phyloP scores from a whole-genome alignment of 1,140 invertebrate species.

The Hypothenemus hampei region DNA sequence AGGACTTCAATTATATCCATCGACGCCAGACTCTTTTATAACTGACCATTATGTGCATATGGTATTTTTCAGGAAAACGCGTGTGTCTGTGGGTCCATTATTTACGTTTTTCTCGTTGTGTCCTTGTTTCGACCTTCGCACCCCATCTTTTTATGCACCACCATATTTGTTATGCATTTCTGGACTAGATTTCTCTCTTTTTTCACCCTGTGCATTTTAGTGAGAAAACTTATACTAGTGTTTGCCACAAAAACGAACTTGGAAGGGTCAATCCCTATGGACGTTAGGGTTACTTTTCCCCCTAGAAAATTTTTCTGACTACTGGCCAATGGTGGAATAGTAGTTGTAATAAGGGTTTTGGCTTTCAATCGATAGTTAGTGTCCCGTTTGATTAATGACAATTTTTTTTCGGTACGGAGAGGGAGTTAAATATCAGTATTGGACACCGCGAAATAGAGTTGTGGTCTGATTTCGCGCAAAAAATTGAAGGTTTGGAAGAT shows the following conservation, averaged over 20 bases:
- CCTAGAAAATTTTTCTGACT: conserved; percentile 19
- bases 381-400: conserved; percentile 22
- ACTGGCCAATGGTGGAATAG: conserved; percentile 30
- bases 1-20: conserved; percentile 33
- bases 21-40: conserved; percentile 18
- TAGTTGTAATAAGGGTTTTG: conserved; percentile 27
- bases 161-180: conserved; percentile 11
- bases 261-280: conserved; percentile 37
- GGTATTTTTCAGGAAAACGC: conserved; percentile 29
- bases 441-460: conserved; percentile 3
- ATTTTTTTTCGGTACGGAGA: conserved; percentile 16
- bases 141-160: conserved; percentile 19
- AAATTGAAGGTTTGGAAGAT: conserved; percentile 3
- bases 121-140: conserved; percentile 18
- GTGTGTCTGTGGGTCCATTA: conserved; percentile 34
- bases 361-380: conserved; percentile 27
- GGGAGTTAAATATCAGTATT: conserved; percentile 21
- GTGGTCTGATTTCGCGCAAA: neutral
- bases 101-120: conserved; percentile 1
- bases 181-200: conserved; percentile 5
- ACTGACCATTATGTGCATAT: conserved; percentile 37
- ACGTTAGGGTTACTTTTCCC: conserved; percentile 30
- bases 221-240: conserved; percentile 7
- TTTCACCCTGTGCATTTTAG: neutral
- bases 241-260: conserved; percentile 17